Base-by-base conservation (phyloP, 2,113 vertebrate genomes). In the Cephalopholis sonnerati region DNA sequence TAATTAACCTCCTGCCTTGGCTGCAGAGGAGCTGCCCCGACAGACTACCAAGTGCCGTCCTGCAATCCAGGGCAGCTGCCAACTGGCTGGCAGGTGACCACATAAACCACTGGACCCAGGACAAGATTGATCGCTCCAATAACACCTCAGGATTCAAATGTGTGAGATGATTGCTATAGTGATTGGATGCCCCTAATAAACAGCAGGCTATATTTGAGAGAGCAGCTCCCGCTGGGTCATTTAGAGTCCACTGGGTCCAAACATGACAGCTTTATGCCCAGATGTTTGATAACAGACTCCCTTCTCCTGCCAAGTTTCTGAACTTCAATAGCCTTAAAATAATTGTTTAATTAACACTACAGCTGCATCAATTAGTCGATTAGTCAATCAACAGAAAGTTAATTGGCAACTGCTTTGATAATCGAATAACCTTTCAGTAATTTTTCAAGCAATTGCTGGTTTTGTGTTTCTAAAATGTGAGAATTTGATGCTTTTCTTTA, bases 1-100 rank as follows among this genome's bases (percentile, higher is more conserved):
- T 93, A 91, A 94, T 94, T 95, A 95, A 91, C 93, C 92, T 89
- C 90, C 76, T 55, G 77, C 80, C 81, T 87, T 67, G 66, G 80
- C 83, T 76, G 76, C 79, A 83, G 89, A 79, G 81, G 77, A 87
- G 70, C 72, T 41, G 25, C 68, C 72, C 88, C 74, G 27, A 79
- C 85, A 82, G 70, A 69, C 61, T 67, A 71, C 76, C 57, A 71
- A 74, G 76, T 53, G 41, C 54, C 72, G 59, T 44, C 59, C 48
- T 44, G 66, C 76, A 5, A 48, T 83, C 58, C 85, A 90, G 88
- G 86, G 92, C 68, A 48, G 77, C 66, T 79, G 91, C 94, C 93
- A 93, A 91, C 79, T 84, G 87, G 84, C 87, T 77, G 73, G 92
- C 91, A 92, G 93, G 93, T 89, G 88, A 88, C 79, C 83, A n/a